Conservation (phyloP, 37 sponge, comb jelly and placozoan genomes). For the Diacarnus erythraeanus region DNA sequence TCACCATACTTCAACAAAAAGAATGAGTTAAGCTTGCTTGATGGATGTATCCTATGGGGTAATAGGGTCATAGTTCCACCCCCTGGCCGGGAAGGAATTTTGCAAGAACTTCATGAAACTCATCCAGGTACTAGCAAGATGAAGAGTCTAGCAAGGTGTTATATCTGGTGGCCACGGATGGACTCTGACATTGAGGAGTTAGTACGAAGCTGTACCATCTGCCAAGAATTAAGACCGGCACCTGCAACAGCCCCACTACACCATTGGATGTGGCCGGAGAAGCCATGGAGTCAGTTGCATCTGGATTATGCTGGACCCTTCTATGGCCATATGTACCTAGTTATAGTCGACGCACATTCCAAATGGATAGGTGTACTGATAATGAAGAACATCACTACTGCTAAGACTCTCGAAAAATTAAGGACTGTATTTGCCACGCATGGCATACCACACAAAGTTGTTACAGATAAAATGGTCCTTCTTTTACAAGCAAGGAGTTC, state of each 20-base stretch:
- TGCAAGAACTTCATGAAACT: too few relatives aligned
- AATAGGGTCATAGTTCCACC: too few relatives aligned
- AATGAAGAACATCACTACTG: background rate
- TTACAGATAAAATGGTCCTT: too few relatives aligned
- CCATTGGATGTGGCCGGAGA: slow-evolving; percentile 6
- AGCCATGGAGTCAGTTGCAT: background rate
- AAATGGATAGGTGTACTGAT: background rate
- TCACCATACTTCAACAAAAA: background rate
- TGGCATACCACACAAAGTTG: too few relatives aligned
- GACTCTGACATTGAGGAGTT: too few relatives aligned
- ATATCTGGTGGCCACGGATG: too few relatives aligned
- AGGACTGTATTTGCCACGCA: too few relatives aligned
- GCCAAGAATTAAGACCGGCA: background rate
- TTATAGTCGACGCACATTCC: slow-evolving; percentile 1
- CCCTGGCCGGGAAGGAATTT: too few relatives aligned
- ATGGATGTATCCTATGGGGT: background rate
- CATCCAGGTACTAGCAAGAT: too few relatives aligned
- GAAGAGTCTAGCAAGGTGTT: too few relatives aligned
- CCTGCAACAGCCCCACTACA: background rate
- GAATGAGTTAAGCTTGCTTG: background rate
- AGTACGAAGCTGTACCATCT: background rate
- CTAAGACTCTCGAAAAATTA: background rate
- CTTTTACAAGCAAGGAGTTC: too few relatives aligned
- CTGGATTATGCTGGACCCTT: slow-evolving; percentile 10
- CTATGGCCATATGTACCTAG: background rate